phyloP scores from a whole-genome alignment of 2,113 vertebrate species.

The Gobius niger region DNA sequence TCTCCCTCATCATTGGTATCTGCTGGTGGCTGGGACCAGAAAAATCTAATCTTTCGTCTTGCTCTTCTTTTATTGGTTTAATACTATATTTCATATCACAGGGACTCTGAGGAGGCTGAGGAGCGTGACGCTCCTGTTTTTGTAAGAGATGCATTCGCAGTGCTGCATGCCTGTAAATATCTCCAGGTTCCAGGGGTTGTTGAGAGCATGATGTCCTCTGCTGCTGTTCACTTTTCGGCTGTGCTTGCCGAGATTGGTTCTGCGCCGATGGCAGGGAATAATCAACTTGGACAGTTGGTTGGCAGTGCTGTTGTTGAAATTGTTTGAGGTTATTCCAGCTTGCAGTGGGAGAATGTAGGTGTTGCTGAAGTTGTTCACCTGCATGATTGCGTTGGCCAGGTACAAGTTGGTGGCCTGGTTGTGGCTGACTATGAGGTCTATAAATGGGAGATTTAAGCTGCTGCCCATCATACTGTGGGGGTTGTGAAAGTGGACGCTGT shows the following conservation, averaged over 20 bases:
- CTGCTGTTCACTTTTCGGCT: slow-evolving; percentile 73
- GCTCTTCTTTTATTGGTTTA: slow-evolving; percentile 83
- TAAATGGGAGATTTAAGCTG: slow-evolving; percentile 75
- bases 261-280: slow-evolving; percentile 71
- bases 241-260: slow-evolving; percentile 69
- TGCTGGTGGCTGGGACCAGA: slow-evolving; percentile 62
- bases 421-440: slow-evolving; percentile 69
- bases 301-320: slow-evolving; percentile 74
- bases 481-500: slow-evolving; percentile 73
- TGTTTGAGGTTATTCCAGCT: slow-evolving; percentile 76
- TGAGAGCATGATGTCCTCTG: slow-evolving; percentile 58
- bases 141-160: slow-evolving; percentile 89
- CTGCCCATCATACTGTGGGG: slow-evolving; percentile 68
- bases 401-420: slow-evolving; percentile 67
- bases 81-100: slow-evolving; percentile 59
- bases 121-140: slow-evolving; percentile 84
- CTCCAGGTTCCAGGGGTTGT: slow-evolving; percentile 75
- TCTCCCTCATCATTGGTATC: slow-evolving; percentile 68
- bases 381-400: slow-evolving; percentile 60
- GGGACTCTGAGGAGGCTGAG: slow-evolving; percentile 71
- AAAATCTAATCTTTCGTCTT: slow-evolving; percentile 71
- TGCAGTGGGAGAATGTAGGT: slow-evolving; percentile 78
- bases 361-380: slow-evolving; percentile 69
- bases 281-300: slow-evolving; percentile 58
- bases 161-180: slow-evolving; percentile 86